Evolutionary conservation across 2,888 invertebrate genomes (phyloP).

Genomic region (Drosophila longiperda): DNA sequence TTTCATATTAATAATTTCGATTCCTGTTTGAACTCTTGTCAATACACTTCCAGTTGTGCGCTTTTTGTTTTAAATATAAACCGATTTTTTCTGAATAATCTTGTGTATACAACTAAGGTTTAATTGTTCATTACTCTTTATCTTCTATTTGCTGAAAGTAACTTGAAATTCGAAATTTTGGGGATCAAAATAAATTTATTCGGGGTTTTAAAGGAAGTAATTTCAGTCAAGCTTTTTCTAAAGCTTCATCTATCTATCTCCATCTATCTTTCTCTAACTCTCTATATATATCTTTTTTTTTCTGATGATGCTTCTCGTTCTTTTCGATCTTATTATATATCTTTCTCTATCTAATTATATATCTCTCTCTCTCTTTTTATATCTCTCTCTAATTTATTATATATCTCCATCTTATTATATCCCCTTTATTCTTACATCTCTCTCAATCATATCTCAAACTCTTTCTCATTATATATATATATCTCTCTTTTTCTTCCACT

Average conservation of each 20-base stretch:
- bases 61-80: too few species aligned
- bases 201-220: neutral
- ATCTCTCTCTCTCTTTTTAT: neutral
- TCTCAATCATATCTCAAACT: too few species aligned
- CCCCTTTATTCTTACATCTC: too few species aligned
- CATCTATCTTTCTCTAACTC: neutral
- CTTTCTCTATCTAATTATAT: neutral
- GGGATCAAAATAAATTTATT: too few species aligned
- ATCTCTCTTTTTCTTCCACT: neutral
- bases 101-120: neutral
- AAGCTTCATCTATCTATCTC: neutral
- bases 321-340: neutral
- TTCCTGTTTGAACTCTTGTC: neutral
- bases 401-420: too few species aligned
- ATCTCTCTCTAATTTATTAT: too few species aligned
- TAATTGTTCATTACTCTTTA: neutral
- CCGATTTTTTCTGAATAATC: too few species aligned
- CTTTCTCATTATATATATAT: too few species aligned
- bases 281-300: neutral
- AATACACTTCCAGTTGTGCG: too few species aligned
- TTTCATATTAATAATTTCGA: neutral
- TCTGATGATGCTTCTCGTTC: too few species aligned
- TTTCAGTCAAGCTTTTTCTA: neutral
- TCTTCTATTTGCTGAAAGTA: neutral
- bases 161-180: constrained; percentile 6